phyloP scores from a whole-genome alignment of 2,888 invertebrate genomes.

The Agonopterix alstromeriana region DNA sequence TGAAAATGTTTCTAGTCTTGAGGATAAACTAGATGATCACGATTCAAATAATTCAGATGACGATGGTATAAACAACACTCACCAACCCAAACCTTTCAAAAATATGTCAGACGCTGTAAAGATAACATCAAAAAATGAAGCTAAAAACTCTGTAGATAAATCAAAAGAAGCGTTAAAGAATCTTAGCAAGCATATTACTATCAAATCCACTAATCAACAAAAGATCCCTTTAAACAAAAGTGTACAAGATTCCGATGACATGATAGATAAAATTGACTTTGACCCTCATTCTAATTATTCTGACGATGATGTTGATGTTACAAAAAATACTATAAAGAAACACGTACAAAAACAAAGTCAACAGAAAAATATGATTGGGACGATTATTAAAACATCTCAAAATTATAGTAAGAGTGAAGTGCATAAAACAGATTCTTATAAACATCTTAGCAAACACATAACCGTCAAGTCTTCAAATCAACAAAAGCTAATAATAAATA shows the following conservation, averaged over 20 bases:
- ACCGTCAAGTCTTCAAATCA: slow-evolving; percentile 38
- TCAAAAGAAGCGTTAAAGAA: slow-evolving; percentile 29
- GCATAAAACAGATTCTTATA: slow-evolving; percentile 25
- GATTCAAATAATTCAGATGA: slow-evolving; percentile 18
- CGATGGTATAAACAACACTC: slow-evolving; percentile 2
- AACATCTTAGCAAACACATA: slow-evolving; percentile 41
- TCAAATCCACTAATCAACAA: slow-evolving; percentile 27
- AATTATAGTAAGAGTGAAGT: too few species aligned
- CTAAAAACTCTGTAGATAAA: not conserved
- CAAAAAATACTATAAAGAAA: too few species aligned
- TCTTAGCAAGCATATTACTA: slow-evolving; percentile 34
- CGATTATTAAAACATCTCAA: not conserved
- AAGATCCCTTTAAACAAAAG: not conserved
- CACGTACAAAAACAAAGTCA: too few species aligned
- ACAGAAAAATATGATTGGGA: not conserved
- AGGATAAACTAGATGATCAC: slow-evolving; percentile 11
- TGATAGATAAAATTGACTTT: slow-evolving; percentile 6
- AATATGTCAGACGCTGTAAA: too few species aligned
- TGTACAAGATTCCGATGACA: too few species aligned
- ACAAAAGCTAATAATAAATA: slow-evolving; percentile 7
- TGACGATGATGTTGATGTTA: too few species aligned
- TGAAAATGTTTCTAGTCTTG: not conserved
- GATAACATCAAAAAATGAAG: not conserved
- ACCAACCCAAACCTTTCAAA: too few species aligned
- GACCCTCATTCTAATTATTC: too few species aligned